Evolutionary conservation across 2,797 vertebrate species (phyloP), one percentile per base, ranked within the genome.

Genomic region (Lacerta agilis): DNA sequence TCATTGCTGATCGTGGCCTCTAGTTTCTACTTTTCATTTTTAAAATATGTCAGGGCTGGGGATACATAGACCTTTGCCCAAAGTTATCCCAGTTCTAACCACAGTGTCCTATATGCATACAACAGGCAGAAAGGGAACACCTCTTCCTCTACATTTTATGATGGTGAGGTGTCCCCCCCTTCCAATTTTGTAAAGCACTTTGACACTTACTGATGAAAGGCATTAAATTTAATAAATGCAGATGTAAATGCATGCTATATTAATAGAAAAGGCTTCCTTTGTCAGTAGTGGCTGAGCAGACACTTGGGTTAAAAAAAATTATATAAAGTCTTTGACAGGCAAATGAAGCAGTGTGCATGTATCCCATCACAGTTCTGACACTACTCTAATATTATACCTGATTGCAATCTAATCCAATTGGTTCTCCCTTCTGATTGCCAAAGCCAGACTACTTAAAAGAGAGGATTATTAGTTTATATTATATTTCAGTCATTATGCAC

Each of bases 401-500:
- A 88, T 80, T 85, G 76, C 58, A 61, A 85, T 85, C 55, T 75
- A 85, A 88, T 73, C 77, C 67, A 85, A 45, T 75, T n/a, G 77
- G 49, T 64, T 85, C 55, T n/a, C 55, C 11, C 13, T 66, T 64
- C 41, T 88, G 77, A 88, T 88, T 85, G 69, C 67, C 38, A 73
- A 33, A 41, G n/a, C 43, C 38, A 75, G 58, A 64, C 25, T 80
- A 79, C 69, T 88, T 80, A 73, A 80, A 88, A 75, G 67, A n/a
- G 20, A 66, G 17, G 77, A 79, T 85, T 79, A 84, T 85, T 75
- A 80, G 58, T 75, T 18, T 41, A 33, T 75, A 75, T 88, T 80
- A 80, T 81, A 80, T 73, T 87, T 61, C 45, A 73, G 58, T 73
- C 25, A 80, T 72, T 81, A 87, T 73, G 36, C 69, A 72, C 41